phyloP scores from a whole-genome alignment of 2,797 vertebrate genomes.

The Mormyrus hasselquistii region DNA sequence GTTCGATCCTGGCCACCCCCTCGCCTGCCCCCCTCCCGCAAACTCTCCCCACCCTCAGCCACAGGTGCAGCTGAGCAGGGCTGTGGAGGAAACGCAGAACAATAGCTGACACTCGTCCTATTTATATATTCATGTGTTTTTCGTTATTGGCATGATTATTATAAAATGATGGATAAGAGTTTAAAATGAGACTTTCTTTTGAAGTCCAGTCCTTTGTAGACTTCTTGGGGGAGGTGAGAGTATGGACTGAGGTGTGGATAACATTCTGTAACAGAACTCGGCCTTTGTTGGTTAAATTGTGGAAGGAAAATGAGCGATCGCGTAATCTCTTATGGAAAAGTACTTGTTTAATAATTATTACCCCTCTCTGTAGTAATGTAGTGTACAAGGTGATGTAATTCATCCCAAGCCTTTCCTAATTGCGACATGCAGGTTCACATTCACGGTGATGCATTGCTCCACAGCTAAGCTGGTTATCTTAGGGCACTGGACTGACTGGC shows the following conservation, averaged over 20 bases:
- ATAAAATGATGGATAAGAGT: slow-evolving; percentile 25
- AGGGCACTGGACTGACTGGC: not conserved
- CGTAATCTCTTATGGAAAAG: not conserved
- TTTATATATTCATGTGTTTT: slow-evolving; percentile 51
- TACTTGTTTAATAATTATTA: not conserved
- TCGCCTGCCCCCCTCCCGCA: not conserved
- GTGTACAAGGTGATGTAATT: not conserved
- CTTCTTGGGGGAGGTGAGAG: not conserved
- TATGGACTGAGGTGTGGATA: not conserved
- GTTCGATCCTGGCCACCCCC: slow-evolving; percentile 47
- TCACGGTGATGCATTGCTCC: not conserved
- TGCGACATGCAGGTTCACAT: not conserved
- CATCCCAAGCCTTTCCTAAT: not conserved
- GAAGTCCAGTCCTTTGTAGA: not conserved
- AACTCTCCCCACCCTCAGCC: slow-evolving; percentile 14
- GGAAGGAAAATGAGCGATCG: not conserved
- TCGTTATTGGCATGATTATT: slow-evolving; percentile 39
- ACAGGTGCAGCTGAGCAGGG: slow-evolving; percentile 57
- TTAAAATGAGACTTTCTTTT: slow-evolving; percentile 3
- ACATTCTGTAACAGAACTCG: not conserved
- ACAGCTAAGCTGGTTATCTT: not conserved
- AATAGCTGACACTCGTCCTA: slow-evolving; percentile 52
- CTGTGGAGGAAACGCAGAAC: slow-evolving; percentile 50
- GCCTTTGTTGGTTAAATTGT: not conserved
- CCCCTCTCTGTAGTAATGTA: not conserved